Evolutionary conservation across 1,140 invertebrate species (phyloP).

Genomic region (Drosophila athabasca): DNA sequence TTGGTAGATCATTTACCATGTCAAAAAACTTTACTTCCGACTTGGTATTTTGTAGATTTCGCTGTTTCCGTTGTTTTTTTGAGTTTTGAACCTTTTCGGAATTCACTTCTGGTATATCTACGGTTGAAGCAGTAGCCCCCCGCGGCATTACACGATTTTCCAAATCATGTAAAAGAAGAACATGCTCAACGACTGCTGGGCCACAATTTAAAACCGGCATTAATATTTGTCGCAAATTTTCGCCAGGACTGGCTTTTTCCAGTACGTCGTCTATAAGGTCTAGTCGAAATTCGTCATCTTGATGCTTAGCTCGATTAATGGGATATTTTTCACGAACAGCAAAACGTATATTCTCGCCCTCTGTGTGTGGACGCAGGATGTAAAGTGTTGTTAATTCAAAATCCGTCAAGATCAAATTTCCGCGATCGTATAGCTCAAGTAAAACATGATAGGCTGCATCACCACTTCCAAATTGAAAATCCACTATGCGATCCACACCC

Average conservation of each 20-base stretch:
- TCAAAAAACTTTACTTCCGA: constrained; percentile 86
- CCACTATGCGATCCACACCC: constrained; percentile 94
- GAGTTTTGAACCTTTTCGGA: constrained; percentile 45
- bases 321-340: constrained; percentile 96
- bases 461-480: constrained; percentile 96
- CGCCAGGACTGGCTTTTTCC: constrained; percentile 88
- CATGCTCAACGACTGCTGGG: constrained; percentile 95
- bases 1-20: constrained; percentile 87
- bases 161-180: constrained; percentile 90
- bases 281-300: constrained; percentile 82
- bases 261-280: constrained; percentile 85
- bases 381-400: constrained; percentile 95
- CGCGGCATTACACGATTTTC: constrained; percentile 84
- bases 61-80: constrained; percentile 60
- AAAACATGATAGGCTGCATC: constrained; percentile 98
- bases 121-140: neutral
- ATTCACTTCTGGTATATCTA: neutral
- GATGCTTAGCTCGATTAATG: constrained; percentile 88
- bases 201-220: constrained; percentile 95
- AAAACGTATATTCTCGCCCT: constrained; percentile 96
- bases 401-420: constrained; percentile 98
- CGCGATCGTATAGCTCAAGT: constrained; percentile 97
- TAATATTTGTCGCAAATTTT: constrained; percentile 93
- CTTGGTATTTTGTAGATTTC: constrained; percentile 23
- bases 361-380: constrained; percentile 95